Conservation (phyloP, 2,888 invertebrate genomes). For the Himalopsyche kuldschensis region DNA sequence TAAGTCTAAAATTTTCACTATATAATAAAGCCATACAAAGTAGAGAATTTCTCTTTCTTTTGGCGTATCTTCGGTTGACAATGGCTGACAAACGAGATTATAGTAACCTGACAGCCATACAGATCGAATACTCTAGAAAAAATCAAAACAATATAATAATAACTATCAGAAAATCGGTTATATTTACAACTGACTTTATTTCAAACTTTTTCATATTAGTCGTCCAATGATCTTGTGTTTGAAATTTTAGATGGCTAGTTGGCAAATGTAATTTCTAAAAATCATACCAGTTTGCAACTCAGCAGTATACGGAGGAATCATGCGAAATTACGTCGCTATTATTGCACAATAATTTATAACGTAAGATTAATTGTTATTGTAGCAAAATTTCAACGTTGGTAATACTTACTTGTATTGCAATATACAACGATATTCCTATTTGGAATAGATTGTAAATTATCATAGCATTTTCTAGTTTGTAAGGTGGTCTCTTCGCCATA, state of each 20-base stretch:
- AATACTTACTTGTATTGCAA: slow-evolving; percentile 56
- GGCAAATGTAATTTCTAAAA: too few species aligned
- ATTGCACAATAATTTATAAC: too few species aligned
- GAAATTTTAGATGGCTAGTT: too few species aligned
- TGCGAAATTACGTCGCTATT: too few species aligned
- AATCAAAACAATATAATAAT: slow-evolving; percentile 9
- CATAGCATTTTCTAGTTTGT: slow-evolving; percentile 62
- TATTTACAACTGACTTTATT: too few species aligned
- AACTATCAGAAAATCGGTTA: not conserved
- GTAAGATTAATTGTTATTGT: too few species aligned
- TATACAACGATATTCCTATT: slow-evolving; percentile 54
- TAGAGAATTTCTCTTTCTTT: slow-evolving; percentile 49
- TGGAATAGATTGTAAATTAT: slow-evolving; percentile 68
- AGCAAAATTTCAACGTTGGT: too few species aligned
- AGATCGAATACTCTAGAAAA: slow-evolving; percentile 48
- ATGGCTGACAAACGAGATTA: slow-evolving; percentile 56
- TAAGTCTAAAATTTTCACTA: slow-evolving; percentile 55
- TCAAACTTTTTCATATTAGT: too few species aligned
- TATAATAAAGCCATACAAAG: slow-evolving; percentile 54
- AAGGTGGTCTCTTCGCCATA: slow-evolving; percentile 67
- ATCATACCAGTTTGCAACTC: too few species aligned
- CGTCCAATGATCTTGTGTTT: too few species aligned
- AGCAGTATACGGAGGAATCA: too few species aligned
- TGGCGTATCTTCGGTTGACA: slow-evolving; percentile 51
- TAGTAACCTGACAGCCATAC: slow-evolving; percentile 53